Percentiles rank a stretch among this genome's conserved stretches.
These are phyloP conservation scores for Stichodactyla mertensii DNA, from an alignment of 64 coral and sea anemone genomes.

Conservation along the genomic window DNA sequence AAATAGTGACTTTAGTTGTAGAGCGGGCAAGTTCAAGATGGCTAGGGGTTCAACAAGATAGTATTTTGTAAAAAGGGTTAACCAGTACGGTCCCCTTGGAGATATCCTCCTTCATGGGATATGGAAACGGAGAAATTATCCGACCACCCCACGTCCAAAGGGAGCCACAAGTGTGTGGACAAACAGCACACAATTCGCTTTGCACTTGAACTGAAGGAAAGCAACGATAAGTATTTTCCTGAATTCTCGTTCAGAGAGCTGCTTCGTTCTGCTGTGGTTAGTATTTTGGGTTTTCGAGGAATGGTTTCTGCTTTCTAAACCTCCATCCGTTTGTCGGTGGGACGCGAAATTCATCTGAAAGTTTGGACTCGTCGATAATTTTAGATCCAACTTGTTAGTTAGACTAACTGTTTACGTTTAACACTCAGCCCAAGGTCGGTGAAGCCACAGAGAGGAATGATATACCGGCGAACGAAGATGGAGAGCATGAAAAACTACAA, in stretches of 20 bases:
- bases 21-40: slow-evolving; percentile 99
- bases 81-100: slow-evolving; percentile 53
- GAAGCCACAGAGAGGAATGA: slow-evolving; percentile 26
- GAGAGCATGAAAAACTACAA: slow-evolving; percentile 74
- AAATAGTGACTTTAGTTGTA: slow-evolving; percentile 81
- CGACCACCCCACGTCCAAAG: slow-evolving; percentile 51
- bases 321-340: neutral
- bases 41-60: slow-evolving; percentile 77
- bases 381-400: slow-evolving; percentile 16
- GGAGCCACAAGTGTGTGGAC: slow-evolving; percentile 55
- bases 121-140: slow-evolving; percentile 87
- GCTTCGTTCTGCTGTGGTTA: slow-evolving; percentile 38
- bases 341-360: neutral
- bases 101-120: slow-evolving; percentile 80
- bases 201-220: slow-evolving; percentile 70
- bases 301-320: neutral
- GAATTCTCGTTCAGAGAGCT: slow-evolving; percentile 94
- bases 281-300: neutral
- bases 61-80: slow-evolving; percentile 53
- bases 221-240: slow-evolving; percentile 86
- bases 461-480: slow-evolving; percentile 47
- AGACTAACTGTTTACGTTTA: slow-evolving; percentile 18
- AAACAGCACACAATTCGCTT: slow-evolving; percentile 71
- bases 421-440: slow-evolving; percentile 20
- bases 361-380: slow-evolving; percentile 22